These are phyloP conservation scores for Acanthis flammea DNA, from an alignment of 2,797 vertebrate genomes.

Conservation along the genomic window DNA sequence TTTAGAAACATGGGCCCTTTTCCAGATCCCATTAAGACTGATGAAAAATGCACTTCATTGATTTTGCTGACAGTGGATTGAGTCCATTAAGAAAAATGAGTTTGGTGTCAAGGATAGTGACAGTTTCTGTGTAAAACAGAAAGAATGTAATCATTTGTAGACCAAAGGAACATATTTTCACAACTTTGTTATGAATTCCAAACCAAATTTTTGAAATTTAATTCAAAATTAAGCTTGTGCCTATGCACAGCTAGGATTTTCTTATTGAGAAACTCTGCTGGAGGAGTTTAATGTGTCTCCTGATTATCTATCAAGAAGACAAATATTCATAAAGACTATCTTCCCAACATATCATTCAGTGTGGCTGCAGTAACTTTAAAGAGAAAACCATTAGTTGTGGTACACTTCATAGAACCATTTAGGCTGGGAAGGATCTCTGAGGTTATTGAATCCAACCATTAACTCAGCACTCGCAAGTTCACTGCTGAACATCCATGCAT, in stretches of 20 bases:
- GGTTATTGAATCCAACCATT: background rate
- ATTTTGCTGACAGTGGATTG: constrained; percentile 6
- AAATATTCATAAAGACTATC: background rate
- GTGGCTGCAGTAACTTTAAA: background rate
- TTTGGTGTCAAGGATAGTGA: background rate
- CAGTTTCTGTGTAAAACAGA: background rate
- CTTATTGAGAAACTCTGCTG: background rate
- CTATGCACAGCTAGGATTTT: background rate
- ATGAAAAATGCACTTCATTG: constrained; percentile 40
- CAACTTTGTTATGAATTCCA: background rate
- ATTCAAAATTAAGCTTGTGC: background rate
- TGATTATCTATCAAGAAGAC: background rate
- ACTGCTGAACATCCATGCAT: background rate
- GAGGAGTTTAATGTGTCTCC: background rate
- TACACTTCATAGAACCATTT: background rate
- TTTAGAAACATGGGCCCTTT: constrained; percentile 15
- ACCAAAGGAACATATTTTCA: background rate
- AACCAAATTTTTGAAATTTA: background rate
- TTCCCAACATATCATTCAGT: background rate
- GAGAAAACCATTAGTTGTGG: background rate
- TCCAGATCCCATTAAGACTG: constrained; percentile 22
- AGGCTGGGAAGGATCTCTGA: background rate
- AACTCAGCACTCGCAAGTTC: background rate
- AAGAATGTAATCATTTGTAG: background rate
- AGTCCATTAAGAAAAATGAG: constrained; percentile 11